Conservation (phyloP, 2,888 invertebrate species). For the Clistopyga incitator region DNA sequence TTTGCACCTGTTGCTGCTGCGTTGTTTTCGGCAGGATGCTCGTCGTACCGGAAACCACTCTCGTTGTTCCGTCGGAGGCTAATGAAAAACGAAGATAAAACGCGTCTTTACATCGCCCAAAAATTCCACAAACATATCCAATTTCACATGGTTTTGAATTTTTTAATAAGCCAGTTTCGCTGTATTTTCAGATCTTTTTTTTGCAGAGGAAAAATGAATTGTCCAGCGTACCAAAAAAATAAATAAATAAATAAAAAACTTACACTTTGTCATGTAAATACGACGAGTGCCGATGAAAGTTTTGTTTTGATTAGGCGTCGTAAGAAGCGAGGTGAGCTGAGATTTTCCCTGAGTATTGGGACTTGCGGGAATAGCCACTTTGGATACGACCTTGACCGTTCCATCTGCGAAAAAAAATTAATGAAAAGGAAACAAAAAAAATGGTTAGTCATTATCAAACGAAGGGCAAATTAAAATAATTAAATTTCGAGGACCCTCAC, state of each 20-base stretch:
- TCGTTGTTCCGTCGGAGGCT: slow-evolving; percentile 88
- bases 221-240: neutral
- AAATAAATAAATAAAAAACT: slow-evolving; percentile 54
- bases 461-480: no score
- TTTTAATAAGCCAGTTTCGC: no score
- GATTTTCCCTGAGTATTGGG: slow-evolving; percentile 86
- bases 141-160: no score
- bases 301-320: slow-evolving; percentile 88
- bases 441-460: no score
- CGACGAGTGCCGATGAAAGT: slow-evolving; percentile 88
- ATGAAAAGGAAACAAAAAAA: slow-evolving; percentile 12
- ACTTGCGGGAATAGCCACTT: slow-evolving; percentile 87
- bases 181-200: no score
- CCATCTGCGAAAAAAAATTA: slow-evolving; percentile 84
- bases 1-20: slow-evolving; percentile 79
- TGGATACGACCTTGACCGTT: slow-evolving; percentile 88
- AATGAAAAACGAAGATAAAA: slow-evolving; percentile 17
- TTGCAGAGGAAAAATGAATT: no score
- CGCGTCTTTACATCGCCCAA: neutral
- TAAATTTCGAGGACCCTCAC: slow-evolving; percentile 84
- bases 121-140: no score
- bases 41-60: slow-evolving; percentile 87
- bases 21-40: slow-evolving; percentile 86
- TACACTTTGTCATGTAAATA: slow-evolving; percentile 91
- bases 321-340: slow-evolving; percentile 88